These are phyloP conservation scores for Cosmia pyralina DNA, from an alignment of 2,888 invertebrate species.

Conservation along the genomic window DNA sequence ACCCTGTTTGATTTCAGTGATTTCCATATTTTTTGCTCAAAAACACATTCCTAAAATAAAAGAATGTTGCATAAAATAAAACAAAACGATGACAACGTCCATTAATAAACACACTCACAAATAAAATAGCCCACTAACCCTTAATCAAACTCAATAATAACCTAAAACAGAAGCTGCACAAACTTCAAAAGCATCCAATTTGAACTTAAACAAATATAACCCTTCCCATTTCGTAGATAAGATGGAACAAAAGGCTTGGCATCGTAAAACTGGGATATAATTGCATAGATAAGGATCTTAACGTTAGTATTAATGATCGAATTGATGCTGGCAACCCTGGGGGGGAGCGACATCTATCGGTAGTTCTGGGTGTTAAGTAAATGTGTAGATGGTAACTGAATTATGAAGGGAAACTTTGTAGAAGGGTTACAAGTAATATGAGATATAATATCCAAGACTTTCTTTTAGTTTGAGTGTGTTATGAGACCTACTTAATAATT, in stretches of 20 bases:
- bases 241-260: slow-evolving; percentile 48
- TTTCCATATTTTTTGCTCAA: background rate
- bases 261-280: slow-evolving; percentile 63
- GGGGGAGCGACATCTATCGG: slow-evolving; percentile 35
- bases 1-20: background rate
- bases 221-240: slow-evolving; percentile 47
- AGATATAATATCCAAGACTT: too few relatives aligned
- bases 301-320: slow-evolving; percentile 52
- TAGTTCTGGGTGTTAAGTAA: slow-evolving; percentile 25
- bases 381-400: slow-evolving; percentile 1
- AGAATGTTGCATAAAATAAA: background rate
- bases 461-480: too few relatives aligned
- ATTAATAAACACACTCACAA: slow-evolving; percentile 3
- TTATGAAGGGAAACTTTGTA: background rate
- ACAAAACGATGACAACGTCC: background rate
- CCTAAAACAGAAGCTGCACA: slow-evolving; percentile 33
- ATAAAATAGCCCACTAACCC: slow-evolving; percentile 5
- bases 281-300: slow-evolving; percentile 61
- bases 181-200: slow-evolving; percentile 42
- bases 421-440: background rate
- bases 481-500: too few relatives aligned
- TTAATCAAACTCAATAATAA: slow-evolving; percentile 15
- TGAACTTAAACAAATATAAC: slow-evolving; percentile 56
- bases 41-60: background rate
- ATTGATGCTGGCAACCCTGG: slow-evolving; percentile 38